Evolutionary conservation across 2,113 vertebrate genomes (phyloP), one percentile per base, ranked within the genome.

Genomic region (Xiphophorus maculatus): DNA sequence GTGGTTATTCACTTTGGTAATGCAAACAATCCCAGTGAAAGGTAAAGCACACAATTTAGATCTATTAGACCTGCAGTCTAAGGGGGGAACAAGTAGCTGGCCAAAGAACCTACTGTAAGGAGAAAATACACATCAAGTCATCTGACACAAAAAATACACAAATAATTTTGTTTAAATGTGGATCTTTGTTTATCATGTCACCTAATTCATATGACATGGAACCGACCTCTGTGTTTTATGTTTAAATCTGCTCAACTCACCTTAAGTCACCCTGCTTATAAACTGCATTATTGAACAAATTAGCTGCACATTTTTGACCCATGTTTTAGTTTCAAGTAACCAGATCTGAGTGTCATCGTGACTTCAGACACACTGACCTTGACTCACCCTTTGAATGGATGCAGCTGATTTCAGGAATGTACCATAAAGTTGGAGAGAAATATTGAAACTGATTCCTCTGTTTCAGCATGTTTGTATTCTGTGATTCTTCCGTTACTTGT

Each of bases 351-450:
- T 5, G 73, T 64, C 17, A 1, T 9, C 48, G 58, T 5, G 65
- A 63, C 17, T 42, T 29, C 40, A 80, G 30, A 1, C 10, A 48
- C 44, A 58, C 15, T 22, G 71, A 70, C 15, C 44, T 68, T 42
- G 33, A 63, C 70, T 63, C 27, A 27, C 9, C 60, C 29, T 71
- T 32, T 32, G 0, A 48, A 48, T 17, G 68, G 63, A 63, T 40
- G 58, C 35, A 35, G 73, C 44, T 73, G 67, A 73, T 68, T 64
- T 42, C 72, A 73, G 84, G 78, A 85, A 90, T 76, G 81, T 80
- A 54, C 15, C 58, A 63, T 67, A 17, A 84, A 68, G 30, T 2
- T 58, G 51, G 28, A 30, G 37, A 28, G n/a, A 70, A 82, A 40
- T 1, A 33, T 69, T 35, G 51, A 44, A 40, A 9, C 51, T 37